Percentiles rank a stretch among this genome's conserved stretches.
These are phyloP conservation scores for Thymelicus acteon DNA, from an alignment of 2,888 invertebrate genomes.

Conservation along the genomic window DNA sequence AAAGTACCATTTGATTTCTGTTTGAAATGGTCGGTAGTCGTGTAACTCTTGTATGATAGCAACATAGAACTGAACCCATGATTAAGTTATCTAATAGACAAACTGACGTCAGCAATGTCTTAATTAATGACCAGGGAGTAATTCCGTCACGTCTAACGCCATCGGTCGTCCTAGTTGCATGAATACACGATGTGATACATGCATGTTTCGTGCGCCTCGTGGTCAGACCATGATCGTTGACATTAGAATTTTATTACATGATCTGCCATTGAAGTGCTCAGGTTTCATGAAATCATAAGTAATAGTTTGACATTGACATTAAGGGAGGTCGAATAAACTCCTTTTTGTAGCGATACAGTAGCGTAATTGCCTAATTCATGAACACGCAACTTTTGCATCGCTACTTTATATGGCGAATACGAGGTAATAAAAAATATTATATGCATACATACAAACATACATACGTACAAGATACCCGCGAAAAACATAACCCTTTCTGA, in stretches of 20 bases:
- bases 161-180: not conserved
- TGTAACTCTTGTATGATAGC: not conserved
- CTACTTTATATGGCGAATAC: no score
- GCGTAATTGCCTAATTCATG: no score
- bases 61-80: not conserved
- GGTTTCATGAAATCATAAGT: not conserved
- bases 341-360: no score
- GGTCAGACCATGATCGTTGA: not conserved
- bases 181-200: slow-evolving; percentile 2
- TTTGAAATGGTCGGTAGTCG: no score
- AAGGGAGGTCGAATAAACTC: no score
- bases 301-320: not conserved
- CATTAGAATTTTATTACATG: not conserved
- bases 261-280: not conserved
- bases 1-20: no score
- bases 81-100: not conserved
- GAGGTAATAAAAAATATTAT: no score
- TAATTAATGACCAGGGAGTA: not conserved
- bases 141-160: not conserved
- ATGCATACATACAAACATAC: no score
- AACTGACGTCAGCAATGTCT: not conserved
- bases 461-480: no score
- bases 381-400: no score
- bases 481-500: no score
- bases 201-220: not conserved